phyloP scores from a whole-genome alignment of 2,888 invertebrate genomes.

The Cheilosia soror region DNA sequence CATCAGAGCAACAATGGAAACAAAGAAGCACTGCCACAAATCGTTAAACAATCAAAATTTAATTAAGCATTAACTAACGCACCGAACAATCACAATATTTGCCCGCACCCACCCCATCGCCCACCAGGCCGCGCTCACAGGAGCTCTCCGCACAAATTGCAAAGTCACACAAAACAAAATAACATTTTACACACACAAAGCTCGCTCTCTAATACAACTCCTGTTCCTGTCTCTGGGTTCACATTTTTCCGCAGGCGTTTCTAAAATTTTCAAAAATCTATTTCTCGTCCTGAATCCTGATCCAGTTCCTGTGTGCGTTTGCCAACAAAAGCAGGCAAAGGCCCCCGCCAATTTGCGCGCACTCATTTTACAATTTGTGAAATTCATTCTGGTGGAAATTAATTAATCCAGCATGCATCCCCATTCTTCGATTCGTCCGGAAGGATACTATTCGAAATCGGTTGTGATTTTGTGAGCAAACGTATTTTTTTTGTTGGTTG shows the following conservation, averaged over 20 bases:
- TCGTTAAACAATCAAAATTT: constrained; percentile 75
- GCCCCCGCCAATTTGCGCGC: not conserved
- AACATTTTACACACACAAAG: constrained; percentile 46
- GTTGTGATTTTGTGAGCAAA: constrained; percentile 44
- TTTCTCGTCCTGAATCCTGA: constrained; percentile 68
- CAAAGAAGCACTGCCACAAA: constrained; percentile 65
- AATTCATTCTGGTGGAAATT: constrained; percentile 75
- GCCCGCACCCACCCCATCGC: not conserved
- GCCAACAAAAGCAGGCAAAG: constrained; percentile 10
- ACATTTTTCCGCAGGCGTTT: constrained; percentile 73
- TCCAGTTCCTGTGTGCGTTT: constrained; percentile 20
- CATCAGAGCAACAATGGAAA: constrained; percentile 28
- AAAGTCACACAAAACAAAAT: constrained; percentile 74
- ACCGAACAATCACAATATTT: constrained; percentile 74
- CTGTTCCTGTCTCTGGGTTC: constrained; percentile 8
- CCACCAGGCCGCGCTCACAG: not conserved
- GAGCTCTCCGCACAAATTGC: constrained; percentile 32
- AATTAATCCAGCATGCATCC: constrained; percentile 71
- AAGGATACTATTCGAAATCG: constrained; percentile 11
- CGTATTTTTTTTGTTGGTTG: constrained; percentile 7
- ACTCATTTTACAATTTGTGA: constrained; percentile 66
- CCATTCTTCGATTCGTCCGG: constrained; percentile 11
- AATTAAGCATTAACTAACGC: constrained; percentile 75
- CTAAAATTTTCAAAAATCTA: constrained; percentile 71
- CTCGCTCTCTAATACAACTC: not conserved